Percentiles rank a stretch among this genome's conserved stretches.
These are phyloP conservation scores for Paragorgia papillata DNA, from an alignment of 92 coral and sea anemone genomes.

Conservation along the genomic window DNA sequence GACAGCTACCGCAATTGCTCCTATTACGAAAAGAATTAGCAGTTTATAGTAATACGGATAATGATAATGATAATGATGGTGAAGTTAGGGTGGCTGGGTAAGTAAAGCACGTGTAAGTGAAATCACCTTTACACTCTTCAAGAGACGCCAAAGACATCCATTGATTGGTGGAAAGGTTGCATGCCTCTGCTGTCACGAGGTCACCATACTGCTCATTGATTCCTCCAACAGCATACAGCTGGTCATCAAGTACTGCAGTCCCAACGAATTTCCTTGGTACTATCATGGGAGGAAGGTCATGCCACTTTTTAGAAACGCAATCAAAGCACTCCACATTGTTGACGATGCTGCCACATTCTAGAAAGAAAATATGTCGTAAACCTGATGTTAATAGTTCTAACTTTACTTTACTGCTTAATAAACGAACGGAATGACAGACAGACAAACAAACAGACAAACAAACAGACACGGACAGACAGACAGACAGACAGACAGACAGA, in stretches of 20 bases:
- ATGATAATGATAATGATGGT: neutral
- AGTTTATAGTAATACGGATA: neutral
- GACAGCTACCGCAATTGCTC: slow-evolving; percentile 79
- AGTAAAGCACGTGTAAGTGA: neutral
- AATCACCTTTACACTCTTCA: slow-evolving; percentile 88
- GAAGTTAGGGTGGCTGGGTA: neutral
- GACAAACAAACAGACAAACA: too few relatives aligned
- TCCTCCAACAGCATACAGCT: slow-evolving; percentile 99
- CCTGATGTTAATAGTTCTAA: too few relatives aligned
- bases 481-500: too few relatives aligned
- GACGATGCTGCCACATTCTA: slow-evolving; percentile 79
- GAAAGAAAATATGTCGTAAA: neutral
- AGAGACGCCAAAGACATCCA: slow-evolving; percentile 96
- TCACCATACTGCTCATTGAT: slow-evolving; percentile 89
- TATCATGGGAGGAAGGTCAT: slow-evolving; percentile 83
- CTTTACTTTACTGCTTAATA: too few relatives aligned
- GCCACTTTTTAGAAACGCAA: slow-evolving; percentile 82
- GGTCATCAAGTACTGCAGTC: slow-evolving; percentile 91
- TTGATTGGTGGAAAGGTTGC: slow-evolving; percentile 79
- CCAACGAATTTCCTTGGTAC: slow-evolving; percentile 90
- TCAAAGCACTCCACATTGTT: slow-evolving; percentile 87
- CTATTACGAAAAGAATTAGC: slow-evolving; percentile 36
- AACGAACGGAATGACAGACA: too few relatives aligned
- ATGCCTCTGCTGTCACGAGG: slow-evolving; percentile 92
- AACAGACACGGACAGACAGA: neutral